phyloP scores from a whole-genome alignment of 1,140 invertebrate genomes.

The Nasonia longicornis region DNA sequence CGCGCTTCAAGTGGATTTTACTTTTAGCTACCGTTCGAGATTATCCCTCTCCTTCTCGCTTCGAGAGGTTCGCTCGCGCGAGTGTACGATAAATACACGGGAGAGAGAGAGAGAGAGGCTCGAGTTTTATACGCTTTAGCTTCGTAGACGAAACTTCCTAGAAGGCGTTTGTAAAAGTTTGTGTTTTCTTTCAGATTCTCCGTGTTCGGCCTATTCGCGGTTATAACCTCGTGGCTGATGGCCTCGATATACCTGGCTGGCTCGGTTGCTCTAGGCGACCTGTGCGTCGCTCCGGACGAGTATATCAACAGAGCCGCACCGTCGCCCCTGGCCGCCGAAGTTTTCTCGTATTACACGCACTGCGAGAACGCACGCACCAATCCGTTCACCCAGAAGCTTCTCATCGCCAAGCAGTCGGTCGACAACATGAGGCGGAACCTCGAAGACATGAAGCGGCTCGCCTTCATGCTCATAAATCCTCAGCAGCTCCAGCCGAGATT shows the following conservation, averaged over 20 bases:
- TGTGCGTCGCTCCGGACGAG: constrained; percentile 80
- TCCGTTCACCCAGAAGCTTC: constrained; percentile 81
- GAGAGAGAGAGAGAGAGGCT: too few relatives aligned
- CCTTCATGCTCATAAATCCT: constrained; percentile 75
- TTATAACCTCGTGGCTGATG: constrained; percentile 91
- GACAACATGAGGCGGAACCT: constrained; percentile 78
- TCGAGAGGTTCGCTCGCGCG: too few relatives aligned
- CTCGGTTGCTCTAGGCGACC: constrained; percentile 83
- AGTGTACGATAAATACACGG: too few relatives aligned
- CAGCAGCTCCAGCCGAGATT: constrained; percentile 76
- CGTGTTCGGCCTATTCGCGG: constrained; percentile 87
- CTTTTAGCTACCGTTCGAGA: too few relatives aligned
- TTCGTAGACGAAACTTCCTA: too few relatives aligned
- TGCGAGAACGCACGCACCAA: constrained; percentile 83
- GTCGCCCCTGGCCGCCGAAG: constrained; percentile 69
- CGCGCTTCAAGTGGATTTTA: too few relatives aligned
- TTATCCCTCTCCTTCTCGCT: too few relatives aligned
- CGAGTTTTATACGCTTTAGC: too few relatives aligned
- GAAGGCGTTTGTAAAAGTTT: too few relatives aligned
- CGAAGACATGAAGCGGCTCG: constrained; percentile 72
- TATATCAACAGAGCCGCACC: constrained; percentile 62
- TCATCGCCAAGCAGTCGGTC: constrained; percentile 80
- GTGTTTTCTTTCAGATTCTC: constrained; percentile 71
- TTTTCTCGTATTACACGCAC: constrained; percentile 85
- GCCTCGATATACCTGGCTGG: constrained; percentile 85